Percentiles rank a stretch among this genome's conserved stretches.
These are phyloP conservation scores for Osmerus eperlanus DNA, from an alignment of 2,113 vertebrate genomes.

Conservation along the genomic window DNA sequence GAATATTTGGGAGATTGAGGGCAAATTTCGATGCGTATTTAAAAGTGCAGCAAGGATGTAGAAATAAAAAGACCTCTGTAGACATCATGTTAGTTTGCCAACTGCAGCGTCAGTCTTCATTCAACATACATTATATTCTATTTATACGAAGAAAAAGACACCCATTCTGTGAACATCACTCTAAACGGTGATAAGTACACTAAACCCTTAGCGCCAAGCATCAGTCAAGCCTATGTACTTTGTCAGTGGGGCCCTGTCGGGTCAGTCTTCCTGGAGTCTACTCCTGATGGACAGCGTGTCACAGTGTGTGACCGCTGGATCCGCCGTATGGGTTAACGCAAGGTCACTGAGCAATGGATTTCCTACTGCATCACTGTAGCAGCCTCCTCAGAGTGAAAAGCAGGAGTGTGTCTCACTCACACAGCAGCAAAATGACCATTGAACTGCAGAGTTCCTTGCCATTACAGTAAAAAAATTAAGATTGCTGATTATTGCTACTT, in stretches of 20 bases:
- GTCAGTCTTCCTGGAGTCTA: constrained; percentile 39
- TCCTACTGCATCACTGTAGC: constrained; percentile 37
- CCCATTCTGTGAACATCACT: too few relatives aligned
- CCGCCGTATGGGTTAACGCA: constrained; percentile 51
- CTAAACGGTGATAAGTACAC: constrained; percentile 17
- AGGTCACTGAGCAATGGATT: constrained; percentile 52
- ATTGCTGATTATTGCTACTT: too few relatives aligned
- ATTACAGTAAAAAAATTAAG: too few relatives aligned
- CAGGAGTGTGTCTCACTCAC: constrained; percentile 6
- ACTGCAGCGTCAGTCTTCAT: too few relatives aligned
- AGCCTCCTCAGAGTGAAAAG: constrained; percentile 12
- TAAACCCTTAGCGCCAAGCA: constrained; percentile 34
- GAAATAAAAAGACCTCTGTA: too few relatives aligned
- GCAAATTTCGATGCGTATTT: too few relatives aligned
- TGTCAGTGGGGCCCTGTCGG: constrained; percentile 13
- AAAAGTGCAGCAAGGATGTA: too few relatives aligned
- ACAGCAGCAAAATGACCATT: background rate
- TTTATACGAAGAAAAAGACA: too few relatives aligned
- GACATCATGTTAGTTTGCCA: too few relatives aligned
- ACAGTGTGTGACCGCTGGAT: constrained; percentile 41
- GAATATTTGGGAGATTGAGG: too few relatives aligned
- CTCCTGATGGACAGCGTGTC: constrained; percentile 57
- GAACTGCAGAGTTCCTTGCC: background rate
- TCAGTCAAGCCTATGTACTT: constrained; percentile 1
- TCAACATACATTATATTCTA: too few relatives aligned